phyloP scores from a whole-genome alignment of 1,140 invertebrate genomes.

The Carcinoscorpius rotundicauda region DNA sequence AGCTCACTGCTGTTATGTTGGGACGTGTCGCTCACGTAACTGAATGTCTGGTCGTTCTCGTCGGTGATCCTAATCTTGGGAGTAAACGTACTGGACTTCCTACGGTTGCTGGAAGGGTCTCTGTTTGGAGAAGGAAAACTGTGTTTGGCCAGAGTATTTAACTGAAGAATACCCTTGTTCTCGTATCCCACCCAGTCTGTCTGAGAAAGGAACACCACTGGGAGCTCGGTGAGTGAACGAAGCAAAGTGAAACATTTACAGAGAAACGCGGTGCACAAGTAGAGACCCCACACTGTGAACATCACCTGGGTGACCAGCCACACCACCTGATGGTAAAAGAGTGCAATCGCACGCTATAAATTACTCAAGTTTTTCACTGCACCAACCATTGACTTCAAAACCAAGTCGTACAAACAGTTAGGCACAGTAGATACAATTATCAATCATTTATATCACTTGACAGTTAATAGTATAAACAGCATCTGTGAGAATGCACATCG shows the following conservation, averaged over 20 bases:
- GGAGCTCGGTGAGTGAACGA: background rate
- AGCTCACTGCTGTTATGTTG: background rate
- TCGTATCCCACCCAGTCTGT: slow-evolving; percentile 13
- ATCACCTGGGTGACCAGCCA: slow-evolving; percentile 42
- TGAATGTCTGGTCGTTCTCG: slow-evolving; percentile 31
- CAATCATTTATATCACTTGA: no score
- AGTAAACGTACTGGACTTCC: slow-evolving; percentile 17
- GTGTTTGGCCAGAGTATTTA: no score
- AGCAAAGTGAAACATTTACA: slow-evolving; percentile 34
- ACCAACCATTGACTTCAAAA: no score
- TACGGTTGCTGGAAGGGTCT: no score
- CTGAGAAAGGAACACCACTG: no score
- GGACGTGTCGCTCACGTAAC: slow-evolving; percentile 24
- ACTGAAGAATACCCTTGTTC: slow-evolving; percentile 23
- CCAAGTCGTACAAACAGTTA: no score
- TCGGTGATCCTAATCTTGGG: slow-evolving; percentile 39
- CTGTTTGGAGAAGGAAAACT: no score
- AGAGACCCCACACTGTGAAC: slow-evolving; percentile 45
- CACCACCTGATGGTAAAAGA: slow-evolving; percentile 29
- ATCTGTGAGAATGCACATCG: no score
- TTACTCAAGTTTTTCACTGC: no score
- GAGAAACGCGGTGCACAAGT: slow-evolving; percentile 43
- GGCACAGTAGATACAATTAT: no score
- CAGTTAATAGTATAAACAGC: no score
- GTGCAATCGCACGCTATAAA: no score